Conservation (phyloP, 1,140 invertebrate genomes). For the Polypedilum pembai region DNA sequence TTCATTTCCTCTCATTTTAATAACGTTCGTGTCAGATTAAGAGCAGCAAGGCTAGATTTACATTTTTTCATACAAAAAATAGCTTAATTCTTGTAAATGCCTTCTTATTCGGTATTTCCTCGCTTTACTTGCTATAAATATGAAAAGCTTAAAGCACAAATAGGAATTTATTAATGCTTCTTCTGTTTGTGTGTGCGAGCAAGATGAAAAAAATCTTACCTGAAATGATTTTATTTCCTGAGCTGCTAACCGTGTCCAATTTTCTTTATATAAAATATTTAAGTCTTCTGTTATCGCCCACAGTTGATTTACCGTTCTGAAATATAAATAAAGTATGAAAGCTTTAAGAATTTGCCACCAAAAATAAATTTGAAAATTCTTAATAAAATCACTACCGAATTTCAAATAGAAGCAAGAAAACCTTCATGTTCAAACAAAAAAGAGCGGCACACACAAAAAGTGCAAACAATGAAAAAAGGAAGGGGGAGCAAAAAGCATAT, state of each 20-base stretch:
- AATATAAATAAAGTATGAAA: constrained; percentile 26
- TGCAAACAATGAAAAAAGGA: not conserved
- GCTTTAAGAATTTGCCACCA: not conserved
- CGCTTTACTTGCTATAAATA: no score
- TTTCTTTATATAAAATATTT: constrained; percentile 88
- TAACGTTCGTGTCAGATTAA: constrained; percentile 17
- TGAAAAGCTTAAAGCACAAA: no score
- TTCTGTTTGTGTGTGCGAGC: not conserved
- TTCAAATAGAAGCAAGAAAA: no score
- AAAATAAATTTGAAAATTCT: no score
- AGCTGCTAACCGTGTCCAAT: constrained; percentile 81
- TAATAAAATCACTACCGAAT: no score
- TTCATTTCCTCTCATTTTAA: not conserved
- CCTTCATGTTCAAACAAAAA: no score
- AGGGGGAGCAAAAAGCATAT: not conserved
- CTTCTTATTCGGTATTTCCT: no score
- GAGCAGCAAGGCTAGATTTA: not conserved
- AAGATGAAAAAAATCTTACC: constrained; percentile 42
- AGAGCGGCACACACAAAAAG: no score
- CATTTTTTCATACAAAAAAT: no score
- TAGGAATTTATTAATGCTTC: no score
- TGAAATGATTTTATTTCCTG: constrained; percentile 82
- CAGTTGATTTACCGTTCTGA: constrained; percentile 64
- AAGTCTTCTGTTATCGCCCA: constrained; percentile 92
- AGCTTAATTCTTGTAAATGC: no score